A percentile compares a stretch with the other conserved stretches of the same genome.
Conservation (phyloP, 2,113 vertebrate species). For the Falco punctatus region DNA sequence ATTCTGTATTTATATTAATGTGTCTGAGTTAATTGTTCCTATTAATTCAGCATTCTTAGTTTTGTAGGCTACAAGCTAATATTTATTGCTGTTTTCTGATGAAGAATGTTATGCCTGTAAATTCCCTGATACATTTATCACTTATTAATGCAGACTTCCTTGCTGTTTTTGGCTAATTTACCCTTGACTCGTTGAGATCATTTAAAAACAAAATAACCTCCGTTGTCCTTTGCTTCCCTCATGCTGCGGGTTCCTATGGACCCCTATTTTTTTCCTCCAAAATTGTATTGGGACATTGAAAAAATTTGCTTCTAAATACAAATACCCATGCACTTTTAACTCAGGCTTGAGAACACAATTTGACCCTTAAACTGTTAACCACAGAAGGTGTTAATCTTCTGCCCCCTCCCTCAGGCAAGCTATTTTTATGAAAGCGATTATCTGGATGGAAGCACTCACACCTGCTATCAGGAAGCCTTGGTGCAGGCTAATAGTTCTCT, state of each 20-base stretch:
- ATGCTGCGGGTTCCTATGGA: not conserved
- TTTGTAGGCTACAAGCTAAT: constrained; percentile 14
- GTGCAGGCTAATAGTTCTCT: not conserved
- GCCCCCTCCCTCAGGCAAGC: not conserved
- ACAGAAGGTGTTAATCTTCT: constrained; percentile 19
- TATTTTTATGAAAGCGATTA: constrained; percentile 46
- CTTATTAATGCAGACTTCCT: not conserved
- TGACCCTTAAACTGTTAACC: not conserved
- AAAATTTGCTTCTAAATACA: not conserved
- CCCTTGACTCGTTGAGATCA: not conserved
- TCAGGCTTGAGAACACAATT: not conserved
- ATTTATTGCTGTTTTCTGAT: not conserved
- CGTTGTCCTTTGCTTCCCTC: not conserved
- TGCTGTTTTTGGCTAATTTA: not conserved
- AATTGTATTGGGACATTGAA: not conserved
- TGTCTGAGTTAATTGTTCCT: not conserved
- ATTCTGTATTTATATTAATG: not conserved
- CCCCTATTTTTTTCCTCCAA: not conserved
- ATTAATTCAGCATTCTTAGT: not conserved
- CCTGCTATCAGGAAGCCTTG: constrained; percentile 42
- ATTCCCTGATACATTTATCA: not conserved
- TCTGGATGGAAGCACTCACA: not conserved
- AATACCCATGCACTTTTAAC: not conserved
- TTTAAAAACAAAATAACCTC: not conserved
- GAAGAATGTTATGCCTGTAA: not conserved